Conservation (phyloP, 2,797 vertebrate species). For the Borostomias antarcticus region DNA sequence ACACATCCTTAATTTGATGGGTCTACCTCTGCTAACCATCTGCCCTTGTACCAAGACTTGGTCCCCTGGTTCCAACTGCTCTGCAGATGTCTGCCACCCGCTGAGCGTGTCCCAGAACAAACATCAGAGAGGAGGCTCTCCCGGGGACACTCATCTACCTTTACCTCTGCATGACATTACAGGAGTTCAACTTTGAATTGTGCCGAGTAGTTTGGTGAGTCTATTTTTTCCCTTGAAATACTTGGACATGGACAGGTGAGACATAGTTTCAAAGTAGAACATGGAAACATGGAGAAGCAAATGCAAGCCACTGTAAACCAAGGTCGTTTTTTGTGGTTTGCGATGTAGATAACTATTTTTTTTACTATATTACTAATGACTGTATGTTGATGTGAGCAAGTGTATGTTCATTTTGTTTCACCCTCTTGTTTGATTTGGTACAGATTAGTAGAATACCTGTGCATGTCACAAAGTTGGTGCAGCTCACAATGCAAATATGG, state of each 20-base stretch:
- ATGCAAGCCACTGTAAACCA: background rate
- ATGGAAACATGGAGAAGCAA: background rate
- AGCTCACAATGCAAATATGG: too few species aligned
- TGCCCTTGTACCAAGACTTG: constrained; percentile 67
- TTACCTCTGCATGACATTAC: constrained; percentile 32
- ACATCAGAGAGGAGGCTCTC: constrained; percentile 37
- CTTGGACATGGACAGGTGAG: too few species aligned
- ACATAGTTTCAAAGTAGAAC: background rate
- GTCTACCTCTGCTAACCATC: constrained; percentile 60
- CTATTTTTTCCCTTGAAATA: background rate
- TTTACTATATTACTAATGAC: too few species aligned
- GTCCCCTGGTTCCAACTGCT: constrained; percentile 60
- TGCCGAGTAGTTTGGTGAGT: background rate
- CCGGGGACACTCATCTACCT: constrained; percentile 21
- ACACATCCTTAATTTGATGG: constrained; percentile 34
- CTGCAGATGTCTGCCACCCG: constrained; percentile 59
- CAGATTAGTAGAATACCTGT: too few species aligned
- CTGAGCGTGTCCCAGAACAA: constrained; percentile 48
- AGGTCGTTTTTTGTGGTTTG: too few species aligned
- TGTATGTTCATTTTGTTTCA: too few species aligned
- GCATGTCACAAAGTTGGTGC: too few species aligned
- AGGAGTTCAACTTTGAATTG: background rate
- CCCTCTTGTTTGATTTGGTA: too few species aligned
- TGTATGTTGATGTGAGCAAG: too few species aligned
- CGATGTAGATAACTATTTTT: too few species aligned